Conservation (phyloP, 2,888 invertebrate genomes). For the Microplitis deprimator region DNA sequence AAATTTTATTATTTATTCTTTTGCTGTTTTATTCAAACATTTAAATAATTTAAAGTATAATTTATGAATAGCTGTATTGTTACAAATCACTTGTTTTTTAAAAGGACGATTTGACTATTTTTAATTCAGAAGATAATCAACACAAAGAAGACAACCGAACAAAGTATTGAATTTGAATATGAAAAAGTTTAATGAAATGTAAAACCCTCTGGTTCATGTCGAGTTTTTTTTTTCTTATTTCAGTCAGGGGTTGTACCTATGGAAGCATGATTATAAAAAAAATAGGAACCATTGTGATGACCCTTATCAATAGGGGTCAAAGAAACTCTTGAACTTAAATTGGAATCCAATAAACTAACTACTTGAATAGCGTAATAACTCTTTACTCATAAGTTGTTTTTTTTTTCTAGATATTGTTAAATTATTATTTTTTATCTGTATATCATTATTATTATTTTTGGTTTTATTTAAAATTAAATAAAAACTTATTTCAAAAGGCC, state of each 20-base stretch:
- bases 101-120: too few relatives aligned
- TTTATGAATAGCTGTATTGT: too few relatives aligned
- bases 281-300: constrained; percentile 59
- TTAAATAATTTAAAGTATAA: too few relatives aligned
- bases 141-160: too few relatives aligned
- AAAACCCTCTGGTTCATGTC: neutral
- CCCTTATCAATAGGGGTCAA: constrained; percentile 64
- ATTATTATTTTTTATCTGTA: neutral
- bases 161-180: neutral
- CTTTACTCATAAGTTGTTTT: neutral
- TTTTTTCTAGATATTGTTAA: neutral
- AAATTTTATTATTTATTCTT: too few relatives aligned
- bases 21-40: too few relatives aligned
- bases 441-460: too few relatives aligned
- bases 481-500: too few relatives aligned
- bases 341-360: constrained; percentile 63
- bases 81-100: too few relatives aligned
- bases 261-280: constrained; percentile 46
- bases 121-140: too few relatives aligned
- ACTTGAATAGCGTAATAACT: neutral
- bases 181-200: constrained; percentile 11
- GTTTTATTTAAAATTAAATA: too few relatives aligned
- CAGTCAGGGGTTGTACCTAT: neutral
- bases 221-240: neutral
- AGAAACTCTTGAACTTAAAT: constrained; percentile 52